A percentile compares a stretch with the other conserved stretches of the same genome.
phyloP scores from a whole-genome alignment of 1,140 invertebrate species.

The Drosophila navojoa region DNA sequence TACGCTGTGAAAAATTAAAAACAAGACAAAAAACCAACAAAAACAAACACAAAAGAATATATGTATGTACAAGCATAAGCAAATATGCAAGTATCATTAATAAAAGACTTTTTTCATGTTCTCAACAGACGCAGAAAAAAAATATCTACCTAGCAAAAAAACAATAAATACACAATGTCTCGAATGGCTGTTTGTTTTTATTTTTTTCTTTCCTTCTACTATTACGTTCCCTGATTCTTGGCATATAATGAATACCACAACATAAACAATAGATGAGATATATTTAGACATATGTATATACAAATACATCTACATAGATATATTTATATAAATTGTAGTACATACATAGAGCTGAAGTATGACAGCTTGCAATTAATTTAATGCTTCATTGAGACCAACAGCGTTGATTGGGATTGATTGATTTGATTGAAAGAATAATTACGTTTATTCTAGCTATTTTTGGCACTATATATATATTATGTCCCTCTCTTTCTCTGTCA shows the following conservation, averaged over 20 bases:
- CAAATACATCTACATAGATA: background rate
- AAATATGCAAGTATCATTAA: slow-evolving; percentile 52
- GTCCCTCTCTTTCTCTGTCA: slow-evolving; percentile 8
- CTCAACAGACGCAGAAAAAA: slow-evolving; percentile 7
- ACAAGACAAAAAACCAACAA: slow-evolving; percentile 39
- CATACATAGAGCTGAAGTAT: background rate
- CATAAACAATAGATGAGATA: background rate
- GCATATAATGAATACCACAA: slow-evolving; percentile 12
- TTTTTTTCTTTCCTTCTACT: slow-evolving; percentile 13
- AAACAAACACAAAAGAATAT: slow-evolving; percentile 39
- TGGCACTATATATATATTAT: background rate
- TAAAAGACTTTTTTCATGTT: slow-evolving; percentile 61
- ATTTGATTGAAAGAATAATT: slow-evolving; percentile 59
- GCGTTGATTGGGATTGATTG: slow-evolving; percentile 7
- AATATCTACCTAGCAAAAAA: slow-evolving; percentile 39
- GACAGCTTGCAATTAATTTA: slow-evolving; percentile 47
- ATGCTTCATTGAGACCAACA: slow-evolving; percentile 12
- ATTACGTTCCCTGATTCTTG: slow-evolving; percentile 11
- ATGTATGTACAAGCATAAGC: slow-evolving; percentile 16
- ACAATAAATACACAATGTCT: slow-evolving; percentile 47
- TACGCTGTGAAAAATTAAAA: slow-evolving; percentile 35
- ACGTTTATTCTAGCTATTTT: slow-evolving; percentile 1
- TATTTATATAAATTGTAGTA: background rate
- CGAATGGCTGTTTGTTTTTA: slow-evolving; percentile 26
- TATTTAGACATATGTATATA: slow-evolving; percentile 9